Evolutionary conservation across 2,113 vertebrate genomes (phyloP).

Genomic region (Excalfactoria chinensis): DNA sequence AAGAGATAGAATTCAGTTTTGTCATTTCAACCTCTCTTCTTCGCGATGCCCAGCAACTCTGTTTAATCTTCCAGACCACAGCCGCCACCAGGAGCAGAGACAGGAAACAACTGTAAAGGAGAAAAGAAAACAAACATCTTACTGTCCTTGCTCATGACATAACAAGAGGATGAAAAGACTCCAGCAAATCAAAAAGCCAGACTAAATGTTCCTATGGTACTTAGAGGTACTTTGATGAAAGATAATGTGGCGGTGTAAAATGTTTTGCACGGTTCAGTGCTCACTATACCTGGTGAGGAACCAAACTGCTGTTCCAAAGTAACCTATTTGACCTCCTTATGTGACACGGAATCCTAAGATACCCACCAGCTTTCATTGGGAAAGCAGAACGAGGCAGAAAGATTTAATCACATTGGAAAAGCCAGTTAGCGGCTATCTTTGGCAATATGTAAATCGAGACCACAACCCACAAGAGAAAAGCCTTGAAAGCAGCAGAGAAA

Average conservation of each 20-base stretch:
- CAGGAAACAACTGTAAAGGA: constrained; percentile 89
- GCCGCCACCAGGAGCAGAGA: constrained; percentile 94
- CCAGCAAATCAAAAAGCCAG: background rate
- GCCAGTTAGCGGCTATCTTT: background rate
- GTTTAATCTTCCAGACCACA: constrained; percentile 97
- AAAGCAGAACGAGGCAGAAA: background rate
- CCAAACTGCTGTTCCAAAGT: background rate
- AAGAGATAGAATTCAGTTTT: background rate
- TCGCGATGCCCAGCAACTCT: constrained; percentile 94
- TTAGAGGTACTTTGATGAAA: background rate
- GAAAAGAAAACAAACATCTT: background rate
- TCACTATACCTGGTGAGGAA: background rate
- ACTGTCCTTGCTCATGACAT: background rate
- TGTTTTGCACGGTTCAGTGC: background rate
- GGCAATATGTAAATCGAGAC: background rate
- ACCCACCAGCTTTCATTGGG: background rate
- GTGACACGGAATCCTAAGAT: background rate
- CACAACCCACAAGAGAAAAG: background rate
- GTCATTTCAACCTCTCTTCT: constrained; percentile 86
- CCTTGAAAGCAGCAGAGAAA: background rate
- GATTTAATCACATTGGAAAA: background rate
- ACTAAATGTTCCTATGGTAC: background rate
- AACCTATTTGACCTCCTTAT: background rate
- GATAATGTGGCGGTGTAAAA: background rate
- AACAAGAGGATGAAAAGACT: background rate